These are phyloP conservation scores for Ophraella communa DNA, from an alignment of 2,888 invertebrate species.

Conservation along the genomic window DNA sequence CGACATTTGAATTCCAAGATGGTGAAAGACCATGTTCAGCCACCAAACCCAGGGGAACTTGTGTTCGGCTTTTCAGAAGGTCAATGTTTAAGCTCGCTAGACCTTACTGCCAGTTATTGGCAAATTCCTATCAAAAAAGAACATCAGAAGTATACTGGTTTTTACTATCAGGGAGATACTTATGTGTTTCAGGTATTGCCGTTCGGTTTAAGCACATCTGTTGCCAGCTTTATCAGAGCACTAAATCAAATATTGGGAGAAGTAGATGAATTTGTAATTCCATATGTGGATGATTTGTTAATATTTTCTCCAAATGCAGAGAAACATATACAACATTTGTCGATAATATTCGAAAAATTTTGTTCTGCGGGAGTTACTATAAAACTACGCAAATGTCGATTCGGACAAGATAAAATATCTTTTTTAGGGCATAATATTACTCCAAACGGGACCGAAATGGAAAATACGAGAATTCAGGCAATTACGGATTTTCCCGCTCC, in stretches of 20 bases:
- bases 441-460: constrained; percentile 6
- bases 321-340: too few relatives aligned
- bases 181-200: constrained; percentile 15
- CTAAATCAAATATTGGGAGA: background rate
- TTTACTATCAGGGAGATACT: constrained; percentile 1
- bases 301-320: too few relatives aligned
- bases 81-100: constrained; percentile 14
- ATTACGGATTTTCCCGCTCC: constrained; percentile 14
- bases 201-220: constrained; percentile 13
- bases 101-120: constrained; percentile 21
- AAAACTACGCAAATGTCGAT: too few relatives aligned
- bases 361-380: too few relatives aligned
- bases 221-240: constrained; percentile 10
- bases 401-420: constrained; percentile 19
- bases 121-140: constrained; percentile 5
- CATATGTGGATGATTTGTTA: too few relatives aligned
- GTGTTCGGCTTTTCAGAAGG: constrained; percentile 10
- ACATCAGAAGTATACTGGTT: constrained; percentile 3
- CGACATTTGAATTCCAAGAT: constrained; percentile 26
- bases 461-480: constrained; percentile 4
- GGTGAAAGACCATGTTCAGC: constrained; percentile 25
- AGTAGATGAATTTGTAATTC: too few relatives aligned
- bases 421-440: constrained; percentile 26
- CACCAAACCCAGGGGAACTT: constrained; percentile 27
- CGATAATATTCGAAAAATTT: too few relatives aligned